A percentile compares a stretch with the other conserved stretches of the same genome.
These are phyloP conservation scores for Sapajus apella DNA, from an alignment of 2,113 vertebrate genomes.

Conservation along the genomic window DNA sequence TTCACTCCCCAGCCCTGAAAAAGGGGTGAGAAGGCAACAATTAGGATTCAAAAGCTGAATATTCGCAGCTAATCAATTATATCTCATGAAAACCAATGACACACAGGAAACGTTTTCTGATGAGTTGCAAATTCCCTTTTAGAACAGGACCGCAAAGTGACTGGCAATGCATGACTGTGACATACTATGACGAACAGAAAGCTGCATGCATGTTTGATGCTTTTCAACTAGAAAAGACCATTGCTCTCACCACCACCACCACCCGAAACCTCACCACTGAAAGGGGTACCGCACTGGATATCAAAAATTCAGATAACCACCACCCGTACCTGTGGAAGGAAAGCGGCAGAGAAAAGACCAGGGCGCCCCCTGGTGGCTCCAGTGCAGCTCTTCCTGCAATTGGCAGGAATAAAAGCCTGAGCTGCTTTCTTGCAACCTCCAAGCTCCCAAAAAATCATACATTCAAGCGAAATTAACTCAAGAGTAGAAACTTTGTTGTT, in stretches of 20 bases:
- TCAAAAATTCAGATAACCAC: not conserved
- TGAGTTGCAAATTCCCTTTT: not conserved
- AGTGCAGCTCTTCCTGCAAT: not conserved
- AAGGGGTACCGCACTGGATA: constrained; percentile 16
- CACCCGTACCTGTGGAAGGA: not conserved
- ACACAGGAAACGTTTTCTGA: constrained; percentile 24
- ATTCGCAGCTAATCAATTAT: not conserved
- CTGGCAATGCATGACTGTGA: not conserved
- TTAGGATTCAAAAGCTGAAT: not conserved
- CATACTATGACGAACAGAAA: not conserved
- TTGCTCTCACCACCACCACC: not conserved
- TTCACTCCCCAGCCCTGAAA: rapidly evolving
- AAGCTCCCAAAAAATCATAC: not conserved
- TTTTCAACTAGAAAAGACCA: constrained; percentile 39
- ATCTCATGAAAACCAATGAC: not conserved
- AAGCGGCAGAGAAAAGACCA: constrained; percentile 30
- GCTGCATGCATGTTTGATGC: not conserved
- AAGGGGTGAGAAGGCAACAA: not conserved
- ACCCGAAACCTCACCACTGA: not conserved
- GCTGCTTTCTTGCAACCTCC: not conserved
- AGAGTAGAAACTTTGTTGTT: constrained; percentile 2
- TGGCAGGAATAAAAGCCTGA: not conserved
- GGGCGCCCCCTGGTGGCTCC: constrained; percentile 79
- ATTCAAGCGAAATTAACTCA: not conserved
- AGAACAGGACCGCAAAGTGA: constrained; percentile 29